phyloP scores from a whole-genome alignment of 2,797 vertebrate species.

The Streptopelia turtur region DNA sequence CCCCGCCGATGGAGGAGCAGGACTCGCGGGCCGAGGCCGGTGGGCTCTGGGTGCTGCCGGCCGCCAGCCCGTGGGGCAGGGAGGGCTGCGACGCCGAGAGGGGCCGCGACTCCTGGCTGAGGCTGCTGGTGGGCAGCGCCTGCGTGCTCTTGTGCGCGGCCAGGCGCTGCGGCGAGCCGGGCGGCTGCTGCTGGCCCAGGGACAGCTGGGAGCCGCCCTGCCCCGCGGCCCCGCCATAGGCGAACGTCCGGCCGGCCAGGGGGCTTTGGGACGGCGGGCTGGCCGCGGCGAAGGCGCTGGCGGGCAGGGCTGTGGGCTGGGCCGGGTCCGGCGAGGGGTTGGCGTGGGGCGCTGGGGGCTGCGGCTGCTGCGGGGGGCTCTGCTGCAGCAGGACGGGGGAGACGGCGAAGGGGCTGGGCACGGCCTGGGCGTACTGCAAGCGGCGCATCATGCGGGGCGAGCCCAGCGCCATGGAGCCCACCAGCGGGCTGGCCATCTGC shows the following conservation, averaged over 20 bases:
- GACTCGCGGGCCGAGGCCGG: conserved; percentile 84
- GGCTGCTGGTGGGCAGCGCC: conserved; percentile 83
- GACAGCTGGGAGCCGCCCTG: conserved; percentile 89
- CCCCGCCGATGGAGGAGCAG: conserved; percentile 80
- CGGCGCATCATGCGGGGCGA: conserved; percentile 90
- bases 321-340: conserved; percentile 58
- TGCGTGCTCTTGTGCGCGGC: conserved; percentile 86
- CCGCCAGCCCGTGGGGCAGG: conserved; percentile 85
- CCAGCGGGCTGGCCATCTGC: conserved; percentile 86
- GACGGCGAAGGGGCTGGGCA: conserved; percentile 83
- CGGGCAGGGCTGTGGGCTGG: conserved; percentile 68
- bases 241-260: conserved; percentile 80
- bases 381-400: conserved; percentile 84
- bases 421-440: conserved; percentile 84
- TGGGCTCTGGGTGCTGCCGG: conserved; percentile 85
- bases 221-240: conserved; percentile 77
- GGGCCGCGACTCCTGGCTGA: conserved; percentile 86
- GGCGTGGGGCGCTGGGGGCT: conserved; percentile 1
- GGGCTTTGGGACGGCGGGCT: conserved; percentile 86
- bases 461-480: conserved; percentile 82
- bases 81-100: conserved; percentile 93
- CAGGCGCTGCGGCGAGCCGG: conserved; percentile 85
- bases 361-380: conserved; percentile 71
- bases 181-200: conserved; percentile 84
- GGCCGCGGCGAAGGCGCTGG: conserved; percentile 79